phyloP scores from a whole-genome alignment of 2,797 vertebrate species.

The Chaunax sp. region DNA sequence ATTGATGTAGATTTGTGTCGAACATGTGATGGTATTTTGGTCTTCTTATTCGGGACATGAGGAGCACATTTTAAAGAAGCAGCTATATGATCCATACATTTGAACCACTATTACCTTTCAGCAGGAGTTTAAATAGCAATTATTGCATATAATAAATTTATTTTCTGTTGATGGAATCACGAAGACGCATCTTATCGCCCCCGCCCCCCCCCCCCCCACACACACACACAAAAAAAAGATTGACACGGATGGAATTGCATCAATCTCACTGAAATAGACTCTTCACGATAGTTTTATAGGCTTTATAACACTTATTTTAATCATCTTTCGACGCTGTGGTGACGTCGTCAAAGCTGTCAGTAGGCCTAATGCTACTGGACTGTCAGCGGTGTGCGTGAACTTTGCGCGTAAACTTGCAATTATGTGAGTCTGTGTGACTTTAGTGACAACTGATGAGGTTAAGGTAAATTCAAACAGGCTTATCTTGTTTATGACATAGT shows the following conservation, averaged over 20 bases:
- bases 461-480: not conserved
- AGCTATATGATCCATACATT: not conserved
- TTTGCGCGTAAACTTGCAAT: not conserved
- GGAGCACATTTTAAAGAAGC: not conserved
- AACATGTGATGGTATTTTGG: conserved; percentile 50
- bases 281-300: not conserved
- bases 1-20: conserved; percentile 5
- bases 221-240: too few species aligned
- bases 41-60: not conserved
- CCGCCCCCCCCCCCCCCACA: too few species aligned
- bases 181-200: not conserved
- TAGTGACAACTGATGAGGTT: not conserved
- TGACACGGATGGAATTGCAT: not conserved
- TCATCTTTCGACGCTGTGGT: conserved; percentile 35
- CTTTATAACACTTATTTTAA: conserved; percentile 25
- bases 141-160: too few species aligned
- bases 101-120: not conserved
- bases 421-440: not conserved
- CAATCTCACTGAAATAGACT: not conserved
- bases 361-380: too few species aligned
- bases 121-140: not conserved
- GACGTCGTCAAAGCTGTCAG: too few species aligned
- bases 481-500: not conserved
- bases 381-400: too few species aligned
- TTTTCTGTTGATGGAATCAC: not conserved